Base-by-base conservation (phyloP, 2,113 vertebrate species). In the Hypomesus transpacificus region DNA sequence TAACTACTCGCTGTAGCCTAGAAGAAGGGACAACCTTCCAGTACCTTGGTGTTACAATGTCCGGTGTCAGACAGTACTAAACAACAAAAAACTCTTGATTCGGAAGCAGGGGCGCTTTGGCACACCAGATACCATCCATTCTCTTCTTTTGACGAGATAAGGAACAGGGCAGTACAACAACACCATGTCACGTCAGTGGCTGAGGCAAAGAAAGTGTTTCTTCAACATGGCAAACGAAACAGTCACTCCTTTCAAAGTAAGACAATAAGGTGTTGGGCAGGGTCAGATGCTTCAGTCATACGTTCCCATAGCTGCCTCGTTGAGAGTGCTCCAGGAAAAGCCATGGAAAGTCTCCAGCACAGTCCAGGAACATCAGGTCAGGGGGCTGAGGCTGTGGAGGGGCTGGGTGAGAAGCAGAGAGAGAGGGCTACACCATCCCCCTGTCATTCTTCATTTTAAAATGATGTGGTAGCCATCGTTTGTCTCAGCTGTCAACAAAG, bases 381-480 rank as follows among this genome's bases (percentile, higher is more conserved):
- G 75, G 70, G 76, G 68, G 18, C 56, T 17, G 66, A 75, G 66
- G 69, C 68, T 80, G 16, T 54, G 71, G 52, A 67, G 69, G 70
- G 72, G 66, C 75, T 26, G 3, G 74, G 69, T 75, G 46, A 73
- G 68, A 66, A 68, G 64, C 66, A 68, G 73, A 76, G 31, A 78
- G 39, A 21, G 26, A 56, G 60, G 58, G 24, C 66, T 59, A 56
- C 1, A 50, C 50, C 18, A 3, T 22, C 73, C 76, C 74, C 68
- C 46, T 8, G 31, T 65, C 21, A 3, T 61, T 2, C 9, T 82
- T 94, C 95, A 98, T 80, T 98, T 98, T 71, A 98, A 76, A 89
- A 98, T 96, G 86, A 97, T 93, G 84, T 97, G 95, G 90, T 97
- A 98, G 80, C 95, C 94, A 4, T 98, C 95, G 50, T 81, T 95